Evolutionary conservation across 1,140 invertebrate genomes (phyloP).

Genomic region (Fopius arisanus): DNA sequence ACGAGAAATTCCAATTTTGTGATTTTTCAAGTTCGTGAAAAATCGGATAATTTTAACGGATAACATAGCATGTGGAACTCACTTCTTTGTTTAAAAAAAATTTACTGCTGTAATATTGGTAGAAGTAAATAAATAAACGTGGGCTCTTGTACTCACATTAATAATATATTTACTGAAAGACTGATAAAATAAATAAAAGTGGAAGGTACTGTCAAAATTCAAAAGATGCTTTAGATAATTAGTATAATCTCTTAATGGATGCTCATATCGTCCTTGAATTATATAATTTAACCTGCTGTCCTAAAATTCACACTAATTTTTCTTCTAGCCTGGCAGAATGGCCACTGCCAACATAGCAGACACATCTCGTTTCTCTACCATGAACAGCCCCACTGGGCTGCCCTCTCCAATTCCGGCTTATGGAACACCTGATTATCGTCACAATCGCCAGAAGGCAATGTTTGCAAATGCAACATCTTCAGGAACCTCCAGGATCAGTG

Average conservation of each 20-base stretch:
- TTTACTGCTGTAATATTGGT: no score
- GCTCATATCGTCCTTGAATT: no score
- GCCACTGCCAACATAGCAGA: constrained; percentile 56
- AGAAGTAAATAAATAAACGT: no score
- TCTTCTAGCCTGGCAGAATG: constrained; percentile 54
- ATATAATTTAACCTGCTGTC: no score
- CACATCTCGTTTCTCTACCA: constrained; percentile 56
- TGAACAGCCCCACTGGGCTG: constrained; percentile 42
- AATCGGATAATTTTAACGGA: constrained; percentile 54
- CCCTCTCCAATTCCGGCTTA: constrained; percentile 51
- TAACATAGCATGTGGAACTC: no score
- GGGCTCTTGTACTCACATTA: no score
- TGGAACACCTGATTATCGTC: constrained; percentile 52
- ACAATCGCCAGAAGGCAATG: constrained; percentile 58
- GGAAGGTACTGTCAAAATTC: no score
- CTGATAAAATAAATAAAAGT: no score
- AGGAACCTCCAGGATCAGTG: constrained; percentile 48
- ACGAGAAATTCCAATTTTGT: constrained; percentile 67
- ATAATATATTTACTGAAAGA: constrained; percentile 63
- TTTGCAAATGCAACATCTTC: constrained; percentile 50
- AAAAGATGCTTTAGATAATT: not conserved
- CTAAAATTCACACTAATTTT: constrained; percentile 18
- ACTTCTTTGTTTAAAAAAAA: no score
- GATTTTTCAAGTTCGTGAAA: constrained; percentile 60
- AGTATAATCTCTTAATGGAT: no score